Conservation (phyloP, 2,888 invertebrate species). For the Listrodromus nycthemerus region DNA sequence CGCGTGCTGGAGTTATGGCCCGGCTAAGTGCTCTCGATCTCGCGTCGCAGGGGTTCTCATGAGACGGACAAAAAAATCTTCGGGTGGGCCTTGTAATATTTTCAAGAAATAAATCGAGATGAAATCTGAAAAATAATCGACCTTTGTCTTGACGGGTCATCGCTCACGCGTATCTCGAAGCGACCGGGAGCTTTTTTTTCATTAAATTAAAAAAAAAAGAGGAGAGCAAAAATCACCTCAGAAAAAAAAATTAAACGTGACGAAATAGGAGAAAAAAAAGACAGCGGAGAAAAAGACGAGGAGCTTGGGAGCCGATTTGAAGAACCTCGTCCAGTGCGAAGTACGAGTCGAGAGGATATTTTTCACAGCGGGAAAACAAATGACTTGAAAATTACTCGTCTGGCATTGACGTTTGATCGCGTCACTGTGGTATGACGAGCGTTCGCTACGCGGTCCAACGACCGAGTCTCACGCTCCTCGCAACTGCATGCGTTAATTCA, state of each 20-base stretch:
- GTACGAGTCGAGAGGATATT: constrained; percentile 54
- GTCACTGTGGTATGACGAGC: constrained; percentile 63
- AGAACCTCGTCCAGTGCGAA: constrained; percentile 10
- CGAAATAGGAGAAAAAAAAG: background rate
- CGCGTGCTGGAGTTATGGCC: constrained; percentile 81
- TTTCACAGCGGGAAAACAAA: constrained; percentile 72
- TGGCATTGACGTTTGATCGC: constrained; percentile 81
- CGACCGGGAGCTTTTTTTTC: no score
- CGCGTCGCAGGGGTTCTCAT: constrained; percentile 64
- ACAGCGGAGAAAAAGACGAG: background rate
- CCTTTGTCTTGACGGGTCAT: no score
- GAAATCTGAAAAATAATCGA: background rate
- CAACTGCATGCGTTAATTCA: background rate
- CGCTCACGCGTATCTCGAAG: no score
- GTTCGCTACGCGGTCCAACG: constrained; percentile 7
- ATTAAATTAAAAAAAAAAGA: no score
- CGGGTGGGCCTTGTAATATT: background rate
- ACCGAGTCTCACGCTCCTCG: constrained; percentile 7
- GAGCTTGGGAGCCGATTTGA: background rate
- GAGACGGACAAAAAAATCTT: constrained; percentile 39
- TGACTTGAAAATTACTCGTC: constrained; percentile 79
- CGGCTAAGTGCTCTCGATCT: constrained; percentile 80
- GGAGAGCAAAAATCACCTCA: no score
- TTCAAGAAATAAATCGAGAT: background rate
- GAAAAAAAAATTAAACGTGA: background rate